Evolutionary conservation across 2,113 vertebrate species (phyloP), one percentile per base, ranked within the genome.

Genomic region (Physeter macrocephalus): DNA sequence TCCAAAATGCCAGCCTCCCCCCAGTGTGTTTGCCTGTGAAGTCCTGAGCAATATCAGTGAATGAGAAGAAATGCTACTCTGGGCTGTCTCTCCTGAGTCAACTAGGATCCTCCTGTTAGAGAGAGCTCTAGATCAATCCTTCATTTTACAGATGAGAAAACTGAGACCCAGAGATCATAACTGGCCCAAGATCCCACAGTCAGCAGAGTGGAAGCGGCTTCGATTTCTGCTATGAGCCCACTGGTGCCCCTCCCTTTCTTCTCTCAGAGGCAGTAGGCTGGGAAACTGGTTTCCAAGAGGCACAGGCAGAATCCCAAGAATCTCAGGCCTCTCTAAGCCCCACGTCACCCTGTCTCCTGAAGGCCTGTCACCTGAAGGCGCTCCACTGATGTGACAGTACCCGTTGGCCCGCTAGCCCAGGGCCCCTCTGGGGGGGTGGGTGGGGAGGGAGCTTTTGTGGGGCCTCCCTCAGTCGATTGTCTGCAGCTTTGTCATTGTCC

Each of bases 401-500:
- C 88, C 0, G 0, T 75, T 12, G 88, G 93, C 89, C 75, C 7
- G 72, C 88, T 52, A 80, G 88, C 88, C 80, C 74, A 17, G 93
- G 90, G 97, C 80, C 90, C 92, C 97, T 95, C 62, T 34, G 25
- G 92, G 80, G 96, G 61, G 27, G 64, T 75, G 8, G 88, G 74
- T 88, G 31, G 54, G 88, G 34, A 89, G 85, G 59, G 29, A 20
- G 71, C 72, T 83, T 95, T 94, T 92, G 96, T 93, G 83, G 61
- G 81, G 78, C 92, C 91, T 96, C 92, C 97, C 52, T 81, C 74
- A 83, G 90, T 93, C 8, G 1, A 98, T 97, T 97, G 97, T 98
- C 97, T 94, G 62, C 88, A 93, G 95, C 93, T 98, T 96, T 90
- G 93, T 94, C 97, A 98, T 98, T 98, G 98, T 98, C 96, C 85